Conservation (phyloP, 2,888 invertebrate genomes). For the Eupithecia vulgata region DNA sequence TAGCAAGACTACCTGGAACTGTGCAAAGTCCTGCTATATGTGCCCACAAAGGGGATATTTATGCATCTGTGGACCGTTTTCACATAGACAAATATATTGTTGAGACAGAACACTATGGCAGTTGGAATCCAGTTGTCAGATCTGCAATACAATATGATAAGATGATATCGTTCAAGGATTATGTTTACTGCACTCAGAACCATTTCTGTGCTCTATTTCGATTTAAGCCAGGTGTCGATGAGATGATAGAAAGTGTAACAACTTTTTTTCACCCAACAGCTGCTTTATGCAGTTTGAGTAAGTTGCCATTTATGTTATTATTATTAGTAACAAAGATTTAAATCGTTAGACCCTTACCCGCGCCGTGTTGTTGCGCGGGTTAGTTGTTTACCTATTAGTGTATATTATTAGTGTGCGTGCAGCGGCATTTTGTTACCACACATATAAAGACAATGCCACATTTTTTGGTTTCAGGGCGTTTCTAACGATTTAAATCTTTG, state of each 20-base stretch:
- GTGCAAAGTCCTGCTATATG: constrained; percentile 73
- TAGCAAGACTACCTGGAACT: constrained; percentile 66
- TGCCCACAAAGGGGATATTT: constrained; percentile 59
- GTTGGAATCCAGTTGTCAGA: constrained; percentile 56
- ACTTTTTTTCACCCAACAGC: constrained; percentile 61
- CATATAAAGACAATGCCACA: no score
- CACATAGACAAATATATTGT: constrained; percentile 66
- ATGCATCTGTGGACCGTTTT: constrained; percentile 61
- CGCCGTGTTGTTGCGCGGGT: no score
- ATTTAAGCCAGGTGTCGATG: constrained; percentile 62
- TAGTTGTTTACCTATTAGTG: no score
- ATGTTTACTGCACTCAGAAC: constrained; percentile 70
- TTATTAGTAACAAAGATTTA: no score
- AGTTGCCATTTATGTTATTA: constrained; percentile 35
- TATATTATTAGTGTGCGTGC: no score
- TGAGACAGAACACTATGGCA: constrained; percentile 49
- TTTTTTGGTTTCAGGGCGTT: no score
- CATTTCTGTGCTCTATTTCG: constrained; percentile 66
- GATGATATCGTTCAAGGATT: constrained; percentile 64
- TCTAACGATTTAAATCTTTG: no score
- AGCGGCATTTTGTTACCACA: no score
- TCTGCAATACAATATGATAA: constrained; percentile 60
- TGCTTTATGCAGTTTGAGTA: constrained; percentile 67
- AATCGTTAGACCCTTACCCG: no score
- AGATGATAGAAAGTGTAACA: constrained; percentile 53